A percentile compares a stretch with the other conserved stretches of the same genome.
phyloP scores from a whole-genome alignment of 2,113 vertebrate species.

The Silurus meridionalis region DNA sequence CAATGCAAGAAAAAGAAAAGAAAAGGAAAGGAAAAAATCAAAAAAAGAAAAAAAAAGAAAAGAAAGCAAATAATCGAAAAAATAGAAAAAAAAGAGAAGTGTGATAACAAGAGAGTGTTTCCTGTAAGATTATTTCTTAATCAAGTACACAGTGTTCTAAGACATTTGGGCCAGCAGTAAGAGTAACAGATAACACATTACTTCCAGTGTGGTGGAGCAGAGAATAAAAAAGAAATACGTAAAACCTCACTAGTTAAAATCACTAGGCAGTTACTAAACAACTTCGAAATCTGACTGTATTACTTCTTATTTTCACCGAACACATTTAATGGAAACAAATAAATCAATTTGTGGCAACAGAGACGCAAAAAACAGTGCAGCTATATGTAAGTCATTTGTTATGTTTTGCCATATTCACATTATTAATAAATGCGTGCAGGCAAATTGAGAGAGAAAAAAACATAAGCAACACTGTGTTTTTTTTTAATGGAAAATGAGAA shows the following conservation, averaged over 20 bases:
- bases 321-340: constrained; percentile 17
- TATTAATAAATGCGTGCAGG: constrained; percentile 18
- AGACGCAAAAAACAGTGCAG: neutral
- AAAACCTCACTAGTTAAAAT: neutral
- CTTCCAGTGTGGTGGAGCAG: neutral
- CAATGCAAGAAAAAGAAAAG: neutral
- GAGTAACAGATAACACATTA: neutral
- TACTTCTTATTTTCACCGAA: constrained; percentile 18
- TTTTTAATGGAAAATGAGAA: constrained; percentile 51
- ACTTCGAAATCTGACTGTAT: neutral
- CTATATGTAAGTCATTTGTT: constrained; percentile 33
- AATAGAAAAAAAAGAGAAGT: neutral
- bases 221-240: neutral
- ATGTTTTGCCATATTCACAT: constrained; percentile 34
- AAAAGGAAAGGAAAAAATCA: neutral
- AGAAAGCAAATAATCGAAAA: neutral
- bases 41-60: neutral
- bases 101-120: neutral
- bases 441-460: constrained; percentile 24
- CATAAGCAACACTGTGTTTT: constrained; percentile 26
- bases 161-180: neutral
- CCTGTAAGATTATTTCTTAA: constrained; percentile 30
- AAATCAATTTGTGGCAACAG: constrained; percentile 22
- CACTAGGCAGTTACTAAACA: constrained; percentile 14
- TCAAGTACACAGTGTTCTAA: neutral